These are phyloP conservation scores for Parasteatoda lunata DNA, from an alignment of 2,888 invertebrate genomes.

Conservation along the genomic window DNA sequence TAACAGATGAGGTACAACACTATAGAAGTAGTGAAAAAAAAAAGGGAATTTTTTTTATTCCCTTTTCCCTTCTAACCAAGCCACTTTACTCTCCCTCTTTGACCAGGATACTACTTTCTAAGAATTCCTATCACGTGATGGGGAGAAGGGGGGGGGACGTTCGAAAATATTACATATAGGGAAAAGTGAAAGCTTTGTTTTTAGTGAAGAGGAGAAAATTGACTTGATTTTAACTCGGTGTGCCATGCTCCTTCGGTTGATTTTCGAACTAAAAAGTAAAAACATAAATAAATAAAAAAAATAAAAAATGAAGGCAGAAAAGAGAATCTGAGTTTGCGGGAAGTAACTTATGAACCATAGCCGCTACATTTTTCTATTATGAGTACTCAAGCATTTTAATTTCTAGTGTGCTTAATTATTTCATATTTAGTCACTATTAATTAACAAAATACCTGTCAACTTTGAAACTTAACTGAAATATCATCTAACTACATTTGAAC, in stretches of 20 bases:
- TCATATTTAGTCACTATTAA: too few species aligned
- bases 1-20: constrained; percentile 2
- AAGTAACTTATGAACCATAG: too few species aligned
- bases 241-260: background rate
- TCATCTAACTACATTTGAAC: too few species aligned
- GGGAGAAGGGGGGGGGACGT: background rate
- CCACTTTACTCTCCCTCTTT: constrained; percentile 59
- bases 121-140: background rate
- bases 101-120: constrained; percentile 31
- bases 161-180: constrained; percentile 21
- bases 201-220: background rate
- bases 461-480: too few species aligned
- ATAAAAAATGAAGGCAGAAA: too few species aligned
- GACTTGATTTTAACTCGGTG: constrained; percentile 20
- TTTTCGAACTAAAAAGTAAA: too few species aligned
- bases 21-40: background rate
- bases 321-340: too few species aligned
- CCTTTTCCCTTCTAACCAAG: constrained; percentile 31
- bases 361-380: too few species aligned
- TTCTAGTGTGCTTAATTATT: too few species aligned
- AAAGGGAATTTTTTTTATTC: background rate
- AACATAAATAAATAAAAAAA: too few species aligned
- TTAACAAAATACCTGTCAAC: too few species aligned
- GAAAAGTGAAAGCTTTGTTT: constrained; percentile 11
- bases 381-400: too few species aligned